A percentile compares a stretch with the other conserved stretches of the same genome.
Evolutionary conservation across 1,140 invertebrate species (phyloP).

Genomic region (Eueides isabella): DNA sequence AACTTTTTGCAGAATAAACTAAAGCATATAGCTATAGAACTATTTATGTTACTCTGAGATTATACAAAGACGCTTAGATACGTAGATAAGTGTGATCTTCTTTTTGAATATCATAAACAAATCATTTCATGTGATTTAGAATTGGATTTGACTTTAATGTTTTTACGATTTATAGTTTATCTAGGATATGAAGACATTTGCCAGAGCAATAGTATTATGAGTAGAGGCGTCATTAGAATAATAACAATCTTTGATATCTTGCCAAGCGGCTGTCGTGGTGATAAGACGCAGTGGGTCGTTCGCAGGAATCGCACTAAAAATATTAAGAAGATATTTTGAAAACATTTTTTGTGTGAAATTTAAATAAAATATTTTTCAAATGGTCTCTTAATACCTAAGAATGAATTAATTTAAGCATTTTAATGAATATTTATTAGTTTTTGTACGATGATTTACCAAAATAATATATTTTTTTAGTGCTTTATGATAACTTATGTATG

Average conservation of each 20-base stretch:
- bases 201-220: conserved; percentile 75
- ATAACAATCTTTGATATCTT: conserved; percentile 72
- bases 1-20: conserved; percentile 46
- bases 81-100: conserved; percentile 9
- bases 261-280: conserved; percentile 68
- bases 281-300: conserved; percentile 51
- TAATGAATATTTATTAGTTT: neutral
- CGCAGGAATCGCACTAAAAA: conserved; percentile 52
- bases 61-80: neutral
- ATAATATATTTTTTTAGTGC: too few relatives aligned
- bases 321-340: conserved; percentile 42
- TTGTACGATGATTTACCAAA: neutral
- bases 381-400: neutral
- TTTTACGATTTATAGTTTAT: conserved; percentile 64
- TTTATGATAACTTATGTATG: neutral
- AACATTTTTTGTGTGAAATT: conserved; percentile 3
- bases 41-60: neutral
- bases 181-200: conserved; percentile 65
- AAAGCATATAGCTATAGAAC: neutral
- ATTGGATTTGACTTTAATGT: conserved; percentile 65
- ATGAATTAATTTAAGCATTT: neutral
- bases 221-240: conserved; percentile 69
- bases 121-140: conserved; percentile 32
- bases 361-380: conserved; percentile 2
- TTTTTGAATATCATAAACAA: neutral